Evolutionary conservation across 1,140 invertebrate genomes (phyloP), one percentile per base, ranked within the genome.

Genomic region (Euwallacea fornicatus): DNA sequence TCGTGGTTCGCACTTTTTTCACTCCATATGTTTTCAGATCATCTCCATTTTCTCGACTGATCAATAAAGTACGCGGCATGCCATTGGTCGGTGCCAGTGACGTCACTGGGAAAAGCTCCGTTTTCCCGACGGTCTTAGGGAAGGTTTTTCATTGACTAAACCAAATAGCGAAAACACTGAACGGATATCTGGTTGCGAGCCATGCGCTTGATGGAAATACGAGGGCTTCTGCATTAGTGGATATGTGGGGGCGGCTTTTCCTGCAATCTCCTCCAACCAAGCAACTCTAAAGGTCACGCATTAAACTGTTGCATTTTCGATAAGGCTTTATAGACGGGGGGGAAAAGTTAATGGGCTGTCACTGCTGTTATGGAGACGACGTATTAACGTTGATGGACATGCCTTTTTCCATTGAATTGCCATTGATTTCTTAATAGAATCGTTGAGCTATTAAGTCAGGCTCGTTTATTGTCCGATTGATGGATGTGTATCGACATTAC

Each of bases 1-100:
- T 78, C 66, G 73, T 76, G 74, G 59, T 56, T 70, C 69, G 55
- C 53, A 50, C 50, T 44, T 41, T 55, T 61, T 75, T 73, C 60
- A 74, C 68, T 76, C 77, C 77, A 78, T 78, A 78, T 78, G 77
- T 72, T 78, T 77, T 76, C 71, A 69, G 64, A 65, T 63, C 42
- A 64, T 56, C 59, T 73, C 74, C 76, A 77, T 78, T 70, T 76
- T 76, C 50, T 59, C 58, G 62, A 72, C 63, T 69, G 71, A 76
- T 78, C 77, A 78, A 78, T 78, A 78, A 55, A 47, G 59, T 66
- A 66, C 59, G 66, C 44, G 56, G 72, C 67, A 76, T 72, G 67
- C 74, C 61, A 78, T 78, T 78, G 77, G 77, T 33, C 64, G 60
- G 58, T 66, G 65, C 60, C 55, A 55, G 46, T 55, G 60, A 74